These are phyloP conservation scores for Cremastobaeus sp. DNA, from an alignment of 2,888 invertebrate species.

Conservation along the genomic window DNA sequence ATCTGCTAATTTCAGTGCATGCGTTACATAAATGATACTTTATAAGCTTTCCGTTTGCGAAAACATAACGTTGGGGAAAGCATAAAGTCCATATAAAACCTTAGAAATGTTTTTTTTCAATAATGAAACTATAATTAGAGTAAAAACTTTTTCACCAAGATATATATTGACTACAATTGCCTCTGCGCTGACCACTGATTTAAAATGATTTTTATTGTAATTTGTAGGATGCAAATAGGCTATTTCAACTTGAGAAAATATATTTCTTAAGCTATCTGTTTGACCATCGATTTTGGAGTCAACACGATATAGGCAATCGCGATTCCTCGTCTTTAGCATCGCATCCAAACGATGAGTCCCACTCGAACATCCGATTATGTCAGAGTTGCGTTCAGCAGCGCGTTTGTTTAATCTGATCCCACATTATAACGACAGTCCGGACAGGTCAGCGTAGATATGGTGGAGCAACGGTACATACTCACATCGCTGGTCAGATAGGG, in stretches of 20 bases:
- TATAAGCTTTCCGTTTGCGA: no score
- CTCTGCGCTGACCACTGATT: no score
- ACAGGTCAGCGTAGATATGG: slow-evolving; percentile 66
- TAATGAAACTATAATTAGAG: no score
- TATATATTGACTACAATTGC: no score
- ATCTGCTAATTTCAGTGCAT: no score
- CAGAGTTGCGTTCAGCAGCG: slow-evolving; percentile 69
- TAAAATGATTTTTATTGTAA: no score
- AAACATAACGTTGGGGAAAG: no score
- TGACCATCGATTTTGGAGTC: slow-evolving; percentile 48
- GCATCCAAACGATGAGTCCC: slow-evolving; percentile 61
- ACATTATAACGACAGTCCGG: slow-evolving; percentile 71
- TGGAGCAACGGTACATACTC: slow-evolving; percentile 61
- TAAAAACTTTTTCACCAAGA: no score
- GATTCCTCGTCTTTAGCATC: slow-evolving; percentile 64
- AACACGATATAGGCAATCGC: slow-evolving; percentile 67
- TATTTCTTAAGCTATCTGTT: slow-evolving; percentile 54
- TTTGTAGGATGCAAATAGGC: no score
- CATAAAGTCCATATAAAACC: no score
- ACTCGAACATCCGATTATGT: slow-evolving; percentile 71
- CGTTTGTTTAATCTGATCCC: slow-evolving; percentile 75
- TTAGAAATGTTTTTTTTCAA: no score
- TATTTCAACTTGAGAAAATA: slow-evolving; percentile 40
- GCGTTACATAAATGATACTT: no score
- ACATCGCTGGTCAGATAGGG: slow-evolving; percentile 66